Evolutionary conservation across 2,888 invertebrate species (phyloP).

Genomic region (Orthonychiurus folsomi): DNA sequence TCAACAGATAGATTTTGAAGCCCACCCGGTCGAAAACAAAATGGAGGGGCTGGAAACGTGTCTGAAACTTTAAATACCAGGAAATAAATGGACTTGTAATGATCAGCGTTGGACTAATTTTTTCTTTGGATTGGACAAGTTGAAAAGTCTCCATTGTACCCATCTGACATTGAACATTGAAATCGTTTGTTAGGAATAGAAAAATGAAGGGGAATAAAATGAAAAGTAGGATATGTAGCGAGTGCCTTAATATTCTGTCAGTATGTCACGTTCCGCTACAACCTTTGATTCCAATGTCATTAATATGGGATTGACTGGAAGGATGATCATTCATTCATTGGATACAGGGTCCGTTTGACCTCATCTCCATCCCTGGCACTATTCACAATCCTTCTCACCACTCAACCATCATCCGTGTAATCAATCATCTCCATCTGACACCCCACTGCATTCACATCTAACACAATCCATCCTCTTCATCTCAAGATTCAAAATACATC

Average conservation of each 20-base stretch:
- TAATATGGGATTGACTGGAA: not conserved
- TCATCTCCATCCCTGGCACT: not conserved
- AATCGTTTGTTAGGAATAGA: not conserved
- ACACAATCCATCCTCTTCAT: too few relatives aligned
- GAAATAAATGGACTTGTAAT: not conserved
- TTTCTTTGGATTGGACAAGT: not conserved
- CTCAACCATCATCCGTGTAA: constrained; percentile 13
- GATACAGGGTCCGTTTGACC: not conserved
- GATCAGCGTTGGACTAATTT: not conserved
- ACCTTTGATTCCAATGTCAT: not conserved
- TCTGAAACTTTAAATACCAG: not conserved
- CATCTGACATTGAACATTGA: not conserved
- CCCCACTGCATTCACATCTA: too few relatives aligned
- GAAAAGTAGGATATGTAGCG: too few relatives aligned
- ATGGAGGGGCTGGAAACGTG: too few relatives aligned
- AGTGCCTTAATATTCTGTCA: not conserved
- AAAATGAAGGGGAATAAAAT: not conserved
- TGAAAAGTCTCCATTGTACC: not conserved
- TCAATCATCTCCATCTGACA: constrained; percentile 6
- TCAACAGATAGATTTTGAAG: too few relatives aligned
- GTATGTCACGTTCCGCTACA: not conserved
- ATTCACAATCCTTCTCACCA: not conserved
- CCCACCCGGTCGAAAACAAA: too few relatives aligned
- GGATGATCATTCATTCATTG: not conserved
- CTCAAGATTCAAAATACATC: too few relatives aligned